Evolutionary conservation across 2,888 invertebrate genomes (phyloP), one percentile per base, ranked within the genome.

Genomic region (Tyria jacobaeae): DNA sequence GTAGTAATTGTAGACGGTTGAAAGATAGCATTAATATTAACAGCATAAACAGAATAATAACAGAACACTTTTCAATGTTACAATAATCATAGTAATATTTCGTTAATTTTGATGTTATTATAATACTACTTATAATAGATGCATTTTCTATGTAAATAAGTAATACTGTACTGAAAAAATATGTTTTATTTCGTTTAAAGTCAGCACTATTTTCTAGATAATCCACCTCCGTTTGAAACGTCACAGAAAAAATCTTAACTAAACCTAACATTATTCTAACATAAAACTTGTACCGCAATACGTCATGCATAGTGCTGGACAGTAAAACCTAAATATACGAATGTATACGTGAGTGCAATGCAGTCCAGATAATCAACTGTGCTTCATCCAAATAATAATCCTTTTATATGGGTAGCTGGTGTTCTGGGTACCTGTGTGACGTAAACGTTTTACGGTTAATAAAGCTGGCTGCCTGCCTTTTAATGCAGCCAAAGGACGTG

Each of bases 311-410:
- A 73, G 72, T 70, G 71, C 70, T 68, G 64, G 35, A 49, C 1
- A 27, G 53, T 62, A 66, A 52, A 58, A 61, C 35, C 59, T 66
- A 58, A 64, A 57, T 55, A 62, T 60, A 44, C 57, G 64, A 57
- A 60, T 54, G 34, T 31, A 58, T 60, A 73, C 74, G 74, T 73
- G 73, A 71, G 61, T 25, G 48, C 63, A 71, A 65, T 74, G 69
- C 60, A 69, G 66, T 60, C 57, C 35, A 62, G 57, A 60, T 59
- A 69, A 69, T 67, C 62, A 60, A 47, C 52, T 0, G 59, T 53
- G 55, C 62, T 62, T 51, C 68, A 68, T 66, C 71, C 61, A 52
- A 60, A 74, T 67, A 57, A 69, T 74, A 73, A 71, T 74, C 69
- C 66, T 58, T 73, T 74, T 73, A 74, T 71, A 53, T 71, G 50